Conservation (phyloP, 2,113 vertebrate genomes). For the Dasypus novemcinctus region DNA sequence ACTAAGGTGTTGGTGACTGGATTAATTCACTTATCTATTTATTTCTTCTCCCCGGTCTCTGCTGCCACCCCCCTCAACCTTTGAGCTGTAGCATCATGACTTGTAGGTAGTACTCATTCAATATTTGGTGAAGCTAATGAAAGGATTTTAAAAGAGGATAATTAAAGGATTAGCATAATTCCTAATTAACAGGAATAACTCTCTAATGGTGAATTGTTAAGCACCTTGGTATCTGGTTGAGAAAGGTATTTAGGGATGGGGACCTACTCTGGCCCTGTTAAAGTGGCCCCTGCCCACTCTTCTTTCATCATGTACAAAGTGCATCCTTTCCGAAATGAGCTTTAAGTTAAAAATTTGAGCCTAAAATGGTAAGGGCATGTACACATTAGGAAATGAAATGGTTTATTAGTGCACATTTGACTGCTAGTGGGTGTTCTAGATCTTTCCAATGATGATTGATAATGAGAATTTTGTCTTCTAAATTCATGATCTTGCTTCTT, state of each 20-base stretch:
- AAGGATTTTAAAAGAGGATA: not conserved
- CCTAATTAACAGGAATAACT: constrained; percentile 9
- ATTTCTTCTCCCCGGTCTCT: not conserved
- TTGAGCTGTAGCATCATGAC: not conserved
- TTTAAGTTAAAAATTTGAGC: not conserved
- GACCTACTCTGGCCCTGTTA: not conserved
- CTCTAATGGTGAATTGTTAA: not conserved
- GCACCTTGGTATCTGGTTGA: not conserved
- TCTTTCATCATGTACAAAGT: not conserved
- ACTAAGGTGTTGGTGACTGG: not conserved
- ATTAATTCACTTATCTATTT: not conserved
- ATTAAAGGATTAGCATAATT: not conserved
- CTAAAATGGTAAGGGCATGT: not conserved
- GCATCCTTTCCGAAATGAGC: not conserved
- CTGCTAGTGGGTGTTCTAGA: constrained; percentile 21
- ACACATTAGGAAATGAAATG: constrained; percentile 29
- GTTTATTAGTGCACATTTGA: constrained; percentile 5
- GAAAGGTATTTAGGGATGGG: not conserved
- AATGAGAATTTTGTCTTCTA: constrained; percentile 40
- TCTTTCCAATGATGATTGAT: constrained; percentile 37
- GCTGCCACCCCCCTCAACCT: not conserved
- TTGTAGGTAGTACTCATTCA: not conserved
- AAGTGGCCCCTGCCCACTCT: not conserved
- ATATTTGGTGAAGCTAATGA: constrained; percentile 22
- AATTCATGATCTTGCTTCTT: constrained; percentile 16